These are phyloP conservation scores for Procambarus virginalis DNA, from an alignment of 1,140 invertebrate genomes.

Conservation along the genomic window DNA sequence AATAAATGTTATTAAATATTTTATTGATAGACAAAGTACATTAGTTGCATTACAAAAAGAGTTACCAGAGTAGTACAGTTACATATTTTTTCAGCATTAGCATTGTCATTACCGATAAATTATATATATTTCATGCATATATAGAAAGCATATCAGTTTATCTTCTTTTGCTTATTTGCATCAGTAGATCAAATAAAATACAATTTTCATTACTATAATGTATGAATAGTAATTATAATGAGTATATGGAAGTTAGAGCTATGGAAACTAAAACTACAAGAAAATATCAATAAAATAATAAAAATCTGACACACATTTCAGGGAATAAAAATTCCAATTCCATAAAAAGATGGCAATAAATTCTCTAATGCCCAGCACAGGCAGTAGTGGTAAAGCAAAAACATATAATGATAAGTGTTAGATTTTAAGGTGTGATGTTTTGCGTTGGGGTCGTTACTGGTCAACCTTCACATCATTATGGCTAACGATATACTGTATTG, in stretches of 20 bases:
- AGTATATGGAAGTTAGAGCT: conserved; percentile 62
- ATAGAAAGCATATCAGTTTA: conserved; percentile 61
- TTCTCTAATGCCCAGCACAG: conserved; percentile 60
- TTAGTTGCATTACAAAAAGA: conserved; percentile 70
- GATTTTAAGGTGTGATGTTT: conserved; percentile 46
- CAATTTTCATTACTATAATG: conserved; percentile 47
- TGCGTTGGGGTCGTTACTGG: conserved; percentile 41
- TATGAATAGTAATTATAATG: conserved; percentile 64
- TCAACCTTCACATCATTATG: conserved; percentile 7
- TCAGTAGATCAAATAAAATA: conserved; percentile 60
- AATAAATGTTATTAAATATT: conserved; percentile 65
- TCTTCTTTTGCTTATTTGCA: conserved; percentile 59
- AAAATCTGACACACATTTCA: conserved; percentile 49
- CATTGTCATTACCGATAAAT: conserved; percentile 68
- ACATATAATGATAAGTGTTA: conserved; percentile 36
- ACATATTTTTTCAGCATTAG: conserved; percentile 64
- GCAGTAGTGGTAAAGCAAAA: conserved; percentile 43
- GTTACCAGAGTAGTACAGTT: conserved; percentile 67
- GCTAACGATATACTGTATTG: background rate
- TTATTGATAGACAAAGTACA: conserved; percentile 71
- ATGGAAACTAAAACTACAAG: conserved; percentile 54
- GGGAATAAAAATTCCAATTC: conserved; percentile 27
- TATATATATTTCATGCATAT: conserved; percentile 65
- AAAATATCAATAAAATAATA: conserved; percentile 57
- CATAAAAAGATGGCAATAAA: conserved; percentile 47